A percentile compares a stretch with the other conserved stretches of the same genome.
phyloP scores from a whole-genome alignment of 2,888 invertebrate genomes.

The Eutolmus rufibarbis region DNA sequence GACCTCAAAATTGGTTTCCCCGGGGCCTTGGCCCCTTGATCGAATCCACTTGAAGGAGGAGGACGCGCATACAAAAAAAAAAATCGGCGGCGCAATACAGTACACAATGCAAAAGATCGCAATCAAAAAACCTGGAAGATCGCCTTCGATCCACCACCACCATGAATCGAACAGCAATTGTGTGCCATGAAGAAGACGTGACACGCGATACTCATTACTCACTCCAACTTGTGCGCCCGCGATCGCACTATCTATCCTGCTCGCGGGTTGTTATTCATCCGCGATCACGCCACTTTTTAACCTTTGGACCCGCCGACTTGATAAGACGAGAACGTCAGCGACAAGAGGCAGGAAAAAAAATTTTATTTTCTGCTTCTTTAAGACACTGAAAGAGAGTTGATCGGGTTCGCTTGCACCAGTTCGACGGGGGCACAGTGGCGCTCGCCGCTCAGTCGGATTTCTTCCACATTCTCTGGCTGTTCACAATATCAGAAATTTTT shows the following conservation, averaged over 20 bases:
- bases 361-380: conserved; percentile 1
- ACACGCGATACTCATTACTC: conserved; percentile 19
- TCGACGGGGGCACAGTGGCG: not conserved
- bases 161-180: not conserved
- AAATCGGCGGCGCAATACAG: conserved; percentile 7
- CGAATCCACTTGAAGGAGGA: not conserved
- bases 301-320: conserved; percentile 38
- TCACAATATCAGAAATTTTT: not conserved
- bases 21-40: conserved; percentile 20
- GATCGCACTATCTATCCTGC: not conserved
- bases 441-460: not conserved
- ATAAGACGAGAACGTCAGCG: conserved; percentile 40
- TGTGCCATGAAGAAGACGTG: not conserved
- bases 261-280: conserved; percentile 34
- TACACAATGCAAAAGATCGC: not conserved
- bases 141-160: not conserved
- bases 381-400: not conserved
- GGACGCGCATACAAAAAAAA: not conserved
- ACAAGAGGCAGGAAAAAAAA: not conserved
- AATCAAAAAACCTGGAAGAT: conserved; percentile 19
- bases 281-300: conserved; percentile 42
- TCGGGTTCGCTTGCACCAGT: not conserved
- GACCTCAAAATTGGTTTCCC: conserved; percentile 12
- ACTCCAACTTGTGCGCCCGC: not conserved
- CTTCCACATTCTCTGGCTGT: not conserved